Conservation (phyloP, 2,797 vertebrate genomes). For the Myotis pilosus region DNA sequence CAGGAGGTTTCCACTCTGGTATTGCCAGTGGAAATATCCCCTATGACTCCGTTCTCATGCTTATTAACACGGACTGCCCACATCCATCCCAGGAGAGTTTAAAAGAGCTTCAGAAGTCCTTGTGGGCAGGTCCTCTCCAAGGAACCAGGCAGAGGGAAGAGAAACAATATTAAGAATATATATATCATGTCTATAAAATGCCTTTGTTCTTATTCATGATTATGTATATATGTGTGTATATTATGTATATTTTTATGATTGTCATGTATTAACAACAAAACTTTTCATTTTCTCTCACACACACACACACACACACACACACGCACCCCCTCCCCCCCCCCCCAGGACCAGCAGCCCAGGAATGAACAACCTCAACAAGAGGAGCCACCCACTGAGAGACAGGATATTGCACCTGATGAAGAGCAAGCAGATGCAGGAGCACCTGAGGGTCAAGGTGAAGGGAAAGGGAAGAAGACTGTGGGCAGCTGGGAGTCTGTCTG, state of each 20-base stretch:
- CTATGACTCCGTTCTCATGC: background rate
- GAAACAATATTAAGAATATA: background rate
- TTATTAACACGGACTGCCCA: background rate
- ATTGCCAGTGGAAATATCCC: background rate
- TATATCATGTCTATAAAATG: background rate
- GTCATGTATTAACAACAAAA: background rate
- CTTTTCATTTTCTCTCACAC: background rate
- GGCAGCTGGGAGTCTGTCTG: fast-evolving
- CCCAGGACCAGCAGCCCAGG: background rate
- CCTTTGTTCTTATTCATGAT: background rate
- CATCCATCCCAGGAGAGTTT: background rate
- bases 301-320: fast-evolving
- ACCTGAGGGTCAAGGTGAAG: background rate
- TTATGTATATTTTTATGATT: background rate
- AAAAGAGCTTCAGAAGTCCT: background rate
- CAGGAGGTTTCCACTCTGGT: background rate
- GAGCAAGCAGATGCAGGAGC: background rate
- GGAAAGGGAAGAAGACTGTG: background rate
- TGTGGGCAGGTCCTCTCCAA: background rate
- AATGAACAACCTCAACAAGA: background rate
- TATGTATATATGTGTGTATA: background rate
- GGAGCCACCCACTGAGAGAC: background rate
- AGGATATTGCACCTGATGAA: background rate
- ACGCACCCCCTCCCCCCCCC: too few relatives aligned
- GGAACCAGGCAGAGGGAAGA: background rate